Percentiles rank a stretch among this genome's conserved stretches.
Conservation (phyloP, 2,888 invertebrate species). For the Melikaiella ostensackeni region DNA sequence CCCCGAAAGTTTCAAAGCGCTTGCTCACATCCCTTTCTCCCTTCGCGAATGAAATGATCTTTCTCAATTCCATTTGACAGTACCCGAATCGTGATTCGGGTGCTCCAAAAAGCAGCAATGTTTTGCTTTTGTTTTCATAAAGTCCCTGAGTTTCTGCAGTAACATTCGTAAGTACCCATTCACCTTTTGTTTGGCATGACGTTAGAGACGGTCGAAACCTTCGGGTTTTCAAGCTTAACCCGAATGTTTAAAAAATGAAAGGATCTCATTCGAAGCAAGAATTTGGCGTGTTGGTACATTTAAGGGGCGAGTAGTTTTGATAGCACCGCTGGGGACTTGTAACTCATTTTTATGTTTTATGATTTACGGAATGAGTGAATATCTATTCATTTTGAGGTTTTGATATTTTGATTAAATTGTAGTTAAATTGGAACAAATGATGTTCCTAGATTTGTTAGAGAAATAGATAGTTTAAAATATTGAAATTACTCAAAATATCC, state of each 20-base stretch:
- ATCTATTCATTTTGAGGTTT: neutral
- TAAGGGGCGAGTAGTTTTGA: neutral
- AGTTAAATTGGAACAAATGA: neutral
- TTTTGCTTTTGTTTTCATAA: neutral
- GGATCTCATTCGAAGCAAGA: neutral
- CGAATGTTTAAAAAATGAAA: neutral
- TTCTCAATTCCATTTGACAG: neutral
- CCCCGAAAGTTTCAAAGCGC: conserved; percentile 48
- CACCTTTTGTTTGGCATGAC: conserved; percentile 24
- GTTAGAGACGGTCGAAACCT: neutral
- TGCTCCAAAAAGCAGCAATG: neutral
- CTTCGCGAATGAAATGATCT: neutral
- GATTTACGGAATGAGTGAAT: neutral
- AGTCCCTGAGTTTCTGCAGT: conserved; percentile 28
- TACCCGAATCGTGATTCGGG: neutral
- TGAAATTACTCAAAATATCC: no score
- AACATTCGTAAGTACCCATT: conserved; percentile 31
- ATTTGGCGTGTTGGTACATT: neutral
- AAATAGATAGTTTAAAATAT: no score
- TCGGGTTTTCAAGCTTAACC: neutral
- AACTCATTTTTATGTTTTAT: neutral
- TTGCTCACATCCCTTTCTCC: conserved; percentile 44
- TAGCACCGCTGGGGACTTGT: neutral
- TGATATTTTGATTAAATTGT: neutral
- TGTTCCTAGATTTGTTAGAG: no score